phyloP scores from a whole-genome alignment of 2,113 vertebrate species.

The Platichthys stellatus region DNA sequence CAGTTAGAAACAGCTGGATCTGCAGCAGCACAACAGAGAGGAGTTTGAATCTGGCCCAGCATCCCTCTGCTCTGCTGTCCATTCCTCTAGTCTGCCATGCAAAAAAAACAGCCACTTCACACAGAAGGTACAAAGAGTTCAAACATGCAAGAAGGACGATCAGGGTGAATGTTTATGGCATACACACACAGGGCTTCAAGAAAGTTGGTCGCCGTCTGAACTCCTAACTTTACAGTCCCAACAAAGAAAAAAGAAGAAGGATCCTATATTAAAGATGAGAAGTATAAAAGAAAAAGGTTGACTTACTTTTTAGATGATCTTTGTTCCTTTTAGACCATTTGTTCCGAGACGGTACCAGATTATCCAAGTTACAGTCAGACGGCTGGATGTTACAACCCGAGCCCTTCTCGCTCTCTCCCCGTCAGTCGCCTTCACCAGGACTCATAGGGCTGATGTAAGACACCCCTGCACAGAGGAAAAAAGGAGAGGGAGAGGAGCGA shows the following conservation, averaged over 20 bases:
- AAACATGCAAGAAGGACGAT: neutral
- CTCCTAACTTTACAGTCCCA: neutral
- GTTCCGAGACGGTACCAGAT: conserved; percentile 52
- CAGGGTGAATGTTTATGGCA: neutral
- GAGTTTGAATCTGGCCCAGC: conserved; percentile 29
- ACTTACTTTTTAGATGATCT: conserved; percentile 73
- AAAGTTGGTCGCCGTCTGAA: neutral
- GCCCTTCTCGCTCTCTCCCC: conserved; percentile 42
- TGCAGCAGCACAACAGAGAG: conserved; percentile 33
- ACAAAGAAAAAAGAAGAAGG: neutral
- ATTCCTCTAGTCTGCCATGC: conserved; percentile 67
- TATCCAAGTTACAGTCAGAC: conserved; percentile 72
- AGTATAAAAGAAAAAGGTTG: conserved; percentile 10
- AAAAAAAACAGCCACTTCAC: conserved; percentile 60
- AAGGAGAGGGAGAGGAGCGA: conserved; percentile 32
- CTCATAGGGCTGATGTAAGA: conserved; percentile 93
- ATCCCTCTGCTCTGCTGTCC: conserved; percentile 44
- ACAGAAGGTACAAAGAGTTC: conserved; percentile 46
- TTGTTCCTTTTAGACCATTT: conserved; percentile 80
- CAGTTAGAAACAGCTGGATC: conserved; percentile 53
- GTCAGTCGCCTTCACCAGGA: conserved; percentile 55
- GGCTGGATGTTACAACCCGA: conserved; percentile 50
- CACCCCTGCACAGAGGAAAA: conserved; percentile 81
- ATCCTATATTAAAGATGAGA: neutral
- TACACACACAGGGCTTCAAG: neutral